Evolutionary conservation across 35 echinoderm and acorn worm genomes (phyloP).

Genomic region (Nesometra sesokonis): DNA sequence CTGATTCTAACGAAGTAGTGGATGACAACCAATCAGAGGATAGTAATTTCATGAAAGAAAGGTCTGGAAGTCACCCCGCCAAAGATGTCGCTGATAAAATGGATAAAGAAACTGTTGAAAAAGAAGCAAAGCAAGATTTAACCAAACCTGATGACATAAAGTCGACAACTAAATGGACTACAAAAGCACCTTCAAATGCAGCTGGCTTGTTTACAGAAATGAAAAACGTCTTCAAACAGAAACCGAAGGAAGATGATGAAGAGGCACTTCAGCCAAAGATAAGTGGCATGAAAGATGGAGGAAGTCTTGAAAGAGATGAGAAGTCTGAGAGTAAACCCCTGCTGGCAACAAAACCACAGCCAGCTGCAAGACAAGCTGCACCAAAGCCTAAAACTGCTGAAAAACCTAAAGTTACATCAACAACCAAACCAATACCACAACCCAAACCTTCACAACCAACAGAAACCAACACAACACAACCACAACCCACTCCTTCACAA

Average conservation of each 20-base stretch:
- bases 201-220: not conserved
- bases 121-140: not conserved
- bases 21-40: too few species aligned
- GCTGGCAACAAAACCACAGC: not conserved
- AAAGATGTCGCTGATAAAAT: too few species aligned
- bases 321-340: not conserved
- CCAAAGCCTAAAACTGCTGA: not conserved
- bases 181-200: not conserved
- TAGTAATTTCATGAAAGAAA: too few species aligned
- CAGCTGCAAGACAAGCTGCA: not conserved
- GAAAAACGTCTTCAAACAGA: not conserved
- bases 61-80: too few species aligned
- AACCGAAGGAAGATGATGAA: not conserved
- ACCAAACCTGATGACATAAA: not conserved
- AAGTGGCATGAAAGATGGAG: not conserved
- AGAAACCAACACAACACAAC: too few species aligned
- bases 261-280: not conserved
- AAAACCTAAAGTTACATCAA: not conserved
- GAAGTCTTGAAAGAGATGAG: too few species aligned
- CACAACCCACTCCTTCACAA: too few species aligned
- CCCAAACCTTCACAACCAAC: not conserved
- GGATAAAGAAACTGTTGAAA: not conserved
- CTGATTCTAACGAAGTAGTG: too few species aligned
- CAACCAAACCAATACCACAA: not conserved
- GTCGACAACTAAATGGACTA: too few species aligned